A percentile compares a stretch with the other conserved stretches of the same genome.
These are phyloP conservation scores for Heteromormyrus szaboi DNA, from an alignment of 2,797 vertebrate genomes.

Conservation along the genomic window DNA sequence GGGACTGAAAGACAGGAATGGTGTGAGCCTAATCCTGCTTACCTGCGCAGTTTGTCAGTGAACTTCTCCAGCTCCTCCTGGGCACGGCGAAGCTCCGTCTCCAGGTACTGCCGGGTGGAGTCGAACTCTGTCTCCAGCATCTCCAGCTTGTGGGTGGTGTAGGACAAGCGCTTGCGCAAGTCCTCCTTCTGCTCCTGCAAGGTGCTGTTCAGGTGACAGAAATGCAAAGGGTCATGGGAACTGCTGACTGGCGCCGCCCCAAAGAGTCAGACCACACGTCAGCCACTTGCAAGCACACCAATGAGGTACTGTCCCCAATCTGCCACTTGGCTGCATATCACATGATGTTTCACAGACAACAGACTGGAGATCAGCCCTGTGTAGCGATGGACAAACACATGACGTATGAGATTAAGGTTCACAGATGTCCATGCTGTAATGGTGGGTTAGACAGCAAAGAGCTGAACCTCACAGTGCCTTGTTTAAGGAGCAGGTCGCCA, in stretches of 20 bases:
- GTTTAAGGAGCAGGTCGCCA: background rate
- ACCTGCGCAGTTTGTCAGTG: conserved; percentile 90
- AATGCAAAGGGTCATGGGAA: background rate
- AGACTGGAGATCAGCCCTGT: background rate
- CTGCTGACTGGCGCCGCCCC: background rate
- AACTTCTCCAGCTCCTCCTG: conserved; percentile 95
- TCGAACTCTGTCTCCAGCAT: conserved; percentile 90
- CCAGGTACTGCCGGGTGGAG: conserved; percentile 87
- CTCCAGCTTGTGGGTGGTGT: conserved; percentile 89
- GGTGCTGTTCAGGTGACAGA: conserved; percentile 61
- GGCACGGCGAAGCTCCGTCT: conserved; percentile 85
- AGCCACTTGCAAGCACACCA: background rate
- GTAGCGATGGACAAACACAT: background rate
- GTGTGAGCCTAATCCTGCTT: conserved; percentile 14
- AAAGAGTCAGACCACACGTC: background rate
- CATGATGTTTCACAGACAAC: background rate
- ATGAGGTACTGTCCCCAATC: background rate
- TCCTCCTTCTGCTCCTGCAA: conserved; percentile 94
- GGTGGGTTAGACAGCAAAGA: background rate
- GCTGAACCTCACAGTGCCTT: background rate
- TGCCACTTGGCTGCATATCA: background rate
- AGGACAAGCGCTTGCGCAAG: conserved; percentile 85
- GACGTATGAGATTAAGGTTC: background rate
- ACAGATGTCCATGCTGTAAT: background rate
- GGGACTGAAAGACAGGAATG: background rate